phyloP scores from a whole-genome alignment of 2,797 vertebrate genomes.

The Acanthis flammea region DNA sequence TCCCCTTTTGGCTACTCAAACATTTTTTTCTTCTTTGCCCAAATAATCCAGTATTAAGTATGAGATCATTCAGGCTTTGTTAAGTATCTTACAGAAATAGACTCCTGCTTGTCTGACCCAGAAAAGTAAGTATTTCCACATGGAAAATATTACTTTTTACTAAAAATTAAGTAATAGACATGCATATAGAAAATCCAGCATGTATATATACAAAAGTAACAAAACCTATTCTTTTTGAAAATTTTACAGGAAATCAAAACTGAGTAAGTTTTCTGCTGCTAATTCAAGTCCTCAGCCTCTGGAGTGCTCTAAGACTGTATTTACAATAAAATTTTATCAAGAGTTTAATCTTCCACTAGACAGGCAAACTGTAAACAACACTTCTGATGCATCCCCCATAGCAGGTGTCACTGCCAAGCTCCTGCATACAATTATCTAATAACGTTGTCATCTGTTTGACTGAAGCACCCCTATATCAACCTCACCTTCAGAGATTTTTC shows the following conservation, averaged over 20 bases:
- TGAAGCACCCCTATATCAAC: not conserved
- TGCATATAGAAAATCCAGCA: not conserved
- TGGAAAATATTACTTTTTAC: not conserved
- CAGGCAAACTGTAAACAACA: not conserved
- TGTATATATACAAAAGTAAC: not conserved
- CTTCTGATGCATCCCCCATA: not conserved
- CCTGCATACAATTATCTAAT: not conserved
- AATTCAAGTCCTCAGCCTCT: not conserved
- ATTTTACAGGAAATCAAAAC: not conserved
- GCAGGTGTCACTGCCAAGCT: not conserved
- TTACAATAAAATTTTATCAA: not conserved
- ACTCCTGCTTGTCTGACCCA: constrained; percentile 7
- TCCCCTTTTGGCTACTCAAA: not conserved
- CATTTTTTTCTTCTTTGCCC: not conserved
- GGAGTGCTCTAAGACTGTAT: not conserved
- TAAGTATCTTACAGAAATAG: not conserved
- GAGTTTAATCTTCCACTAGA: not conserved
- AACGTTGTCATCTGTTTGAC: not conserved
- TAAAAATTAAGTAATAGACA: not conserved
- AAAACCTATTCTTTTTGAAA: not conserved
- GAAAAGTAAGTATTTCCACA: constrained; percentile 15
- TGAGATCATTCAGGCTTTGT: constrained; percentile 36
- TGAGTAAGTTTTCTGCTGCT: not conserved
- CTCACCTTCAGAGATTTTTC: not conserved
- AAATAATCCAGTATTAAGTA: constrained; percentile 15